A percentile compares a stretch with the other conserved stretches of the same genome.
Evolutionary conservation across 2,113 vertebrate species (phyloP).

Genomic region (Typhlomys cinereus): DNA sequence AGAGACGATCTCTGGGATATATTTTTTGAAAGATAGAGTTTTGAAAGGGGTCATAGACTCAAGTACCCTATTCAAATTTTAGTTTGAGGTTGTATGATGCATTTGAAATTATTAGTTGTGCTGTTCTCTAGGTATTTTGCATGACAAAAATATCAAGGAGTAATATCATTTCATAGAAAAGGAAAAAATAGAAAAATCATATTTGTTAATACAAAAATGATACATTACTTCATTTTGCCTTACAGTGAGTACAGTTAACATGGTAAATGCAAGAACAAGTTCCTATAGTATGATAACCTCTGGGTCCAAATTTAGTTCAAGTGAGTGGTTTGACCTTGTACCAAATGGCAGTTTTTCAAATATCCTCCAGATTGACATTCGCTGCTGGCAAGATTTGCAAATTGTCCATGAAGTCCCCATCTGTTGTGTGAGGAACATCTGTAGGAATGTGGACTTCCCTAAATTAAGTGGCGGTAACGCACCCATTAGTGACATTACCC

Average conservation of each 20-base stretch:
- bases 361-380: constrained; percentile 62
- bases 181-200: not conserved
- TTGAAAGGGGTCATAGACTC: not conserved
- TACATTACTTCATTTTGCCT: not conserved
- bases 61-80: not conserved
- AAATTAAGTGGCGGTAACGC: constrained; percentile 49
- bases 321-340: constrained; percentile 31
- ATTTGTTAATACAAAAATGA: not conserved
- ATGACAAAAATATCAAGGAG: not conserved
- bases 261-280: not conserved
- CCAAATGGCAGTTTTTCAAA: constrained; percentile 62
- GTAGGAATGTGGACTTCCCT: constrained; percentile 38
- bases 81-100: not conserved
- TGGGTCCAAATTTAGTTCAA: constrained; percentile 15
- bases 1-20: not conserved
- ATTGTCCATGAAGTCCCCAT: constrained; percentile 70
- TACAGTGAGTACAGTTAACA: not conserved
- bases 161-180: not conserved
- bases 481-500: constrained; percentile 56
- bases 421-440: constrained; percentile 74
- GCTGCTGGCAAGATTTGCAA: constrained; percentile 72
- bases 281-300: not conserved
- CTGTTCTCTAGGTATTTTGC: not conserved
- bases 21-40: not conserved
- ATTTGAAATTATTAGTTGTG: not conserved